Evolutionary conservation across 1,140 invertebrate genomes (phyloP).

Genomic region (Drosophila sulfurigaster): DNA sequence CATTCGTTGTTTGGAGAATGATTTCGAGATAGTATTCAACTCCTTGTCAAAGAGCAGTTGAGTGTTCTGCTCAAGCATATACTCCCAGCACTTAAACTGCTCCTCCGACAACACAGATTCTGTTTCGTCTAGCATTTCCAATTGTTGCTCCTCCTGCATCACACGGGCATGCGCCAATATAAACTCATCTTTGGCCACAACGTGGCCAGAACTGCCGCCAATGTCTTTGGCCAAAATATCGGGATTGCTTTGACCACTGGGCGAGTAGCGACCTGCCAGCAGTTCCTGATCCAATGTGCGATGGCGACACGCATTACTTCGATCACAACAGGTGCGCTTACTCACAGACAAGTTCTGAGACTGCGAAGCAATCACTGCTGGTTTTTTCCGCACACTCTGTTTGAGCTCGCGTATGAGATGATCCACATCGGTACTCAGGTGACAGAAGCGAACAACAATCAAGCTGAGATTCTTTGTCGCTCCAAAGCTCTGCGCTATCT

Average conservation of each 20-base stretch:
- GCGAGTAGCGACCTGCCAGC: constrained; percentile 90
- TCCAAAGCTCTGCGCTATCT: constrained; percentile 93
- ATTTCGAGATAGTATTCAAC: constrained; percentile 91
- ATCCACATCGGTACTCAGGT: constrained; percentile 89
- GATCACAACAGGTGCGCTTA: constrained; percentile 88
- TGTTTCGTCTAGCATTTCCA: constrained; percentile 87
- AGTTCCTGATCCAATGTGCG: constrained; percentile 73
- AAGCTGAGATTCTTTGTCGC: constrained; percentile 92
- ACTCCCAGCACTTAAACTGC: constrained; percentile 96
- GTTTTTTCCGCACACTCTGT: constrained; percentile 88
- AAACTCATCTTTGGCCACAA: constrained; percentile 62
- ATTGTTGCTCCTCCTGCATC: constrained; percentile 86
- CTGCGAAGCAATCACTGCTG: constrained; percentile 81
- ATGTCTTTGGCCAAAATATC: constrained; percentile 84
- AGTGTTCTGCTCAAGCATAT: constrained; percentile 96
- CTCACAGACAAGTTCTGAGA: constrained; percentile 82
- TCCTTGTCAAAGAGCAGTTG: constrained; percentile 95
- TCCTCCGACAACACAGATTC: constrained; percentile 90
- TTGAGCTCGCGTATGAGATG: constrained; percentile 91
- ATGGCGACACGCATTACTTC: constrained; percentile 87
- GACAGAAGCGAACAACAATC: constrained; percentile 90
- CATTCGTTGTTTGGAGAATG: constrained; percentile 86
- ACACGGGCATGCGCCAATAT: constrained; percentile 76
- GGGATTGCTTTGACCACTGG: constrained; percentile 92
- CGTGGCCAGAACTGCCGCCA: constrained; percentile 7